phyloP scores from a whole-genome alignment of 2,888 invertebrate genomes.

The Sinopyrophorus schimmeli region DNA sequence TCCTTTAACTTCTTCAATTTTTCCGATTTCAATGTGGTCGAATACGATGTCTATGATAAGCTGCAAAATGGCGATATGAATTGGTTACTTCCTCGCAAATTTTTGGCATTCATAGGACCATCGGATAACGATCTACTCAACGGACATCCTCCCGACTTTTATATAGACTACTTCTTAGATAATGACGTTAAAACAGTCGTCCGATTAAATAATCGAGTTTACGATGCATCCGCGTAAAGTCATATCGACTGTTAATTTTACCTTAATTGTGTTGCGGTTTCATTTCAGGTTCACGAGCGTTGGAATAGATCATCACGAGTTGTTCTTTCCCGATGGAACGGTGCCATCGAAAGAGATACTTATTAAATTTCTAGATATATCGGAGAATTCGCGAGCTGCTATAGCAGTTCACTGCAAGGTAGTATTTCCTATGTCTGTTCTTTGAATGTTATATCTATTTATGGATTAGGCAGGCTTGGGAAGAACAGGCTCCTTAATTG shows the following conservation, averaged over 20 bases:
- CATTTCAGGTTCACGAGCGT: conserved; percentile 47
- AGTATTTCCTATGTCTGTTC: conserved; percentile 31
- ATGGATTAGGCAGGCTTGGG: conserved; percentile 77
- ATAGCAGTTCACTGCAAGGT: conserved; percentile 93
- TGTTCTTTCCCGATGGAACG: conserved; percentile 88
- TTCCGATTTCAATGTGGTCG: conserved; percentile 78
- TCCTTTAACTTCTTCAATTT: conserved; percentile 79
- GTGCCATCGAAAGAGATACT: conserved; percentile 80
- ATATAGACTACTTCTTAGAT: conserved; percentile 80
- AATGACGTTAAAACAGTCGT: conserved; percentile 82
- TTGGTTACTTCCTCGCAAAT: conserved; percentile 85
- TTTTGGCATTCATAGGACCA: conserved; percentile 87
- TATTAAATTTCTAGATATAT: conserved; percentile 76
- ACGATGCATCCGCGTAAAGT: conserved; percentile 72
- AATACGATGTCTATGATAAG: conserved; percentile 81
- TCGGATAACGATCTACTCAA: conserved; percentile 54
- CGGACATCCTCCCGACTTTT: conserved; percentile 74
- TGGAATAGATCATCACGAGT: conserved; percentile 83
- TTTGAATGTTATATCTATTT: background rate
- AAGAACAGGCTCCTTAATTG: conserved; percentile 86
- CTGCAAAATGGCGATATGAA: conserved; percentile 87
- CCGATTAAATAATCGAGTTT: conserved; percentile 81
- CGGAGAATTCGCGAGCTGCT: conserved; percentile 74
- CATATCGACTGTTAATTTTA: too few species aligned
- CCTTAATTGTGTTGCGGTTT: too few species aligned